Percentiles rank a stretch among this genome's conserved stretches.
Evolutionary conservation across 2,888 invertebrate species (phyloP).

Genomic region (Lithosia quadra): DNA sequence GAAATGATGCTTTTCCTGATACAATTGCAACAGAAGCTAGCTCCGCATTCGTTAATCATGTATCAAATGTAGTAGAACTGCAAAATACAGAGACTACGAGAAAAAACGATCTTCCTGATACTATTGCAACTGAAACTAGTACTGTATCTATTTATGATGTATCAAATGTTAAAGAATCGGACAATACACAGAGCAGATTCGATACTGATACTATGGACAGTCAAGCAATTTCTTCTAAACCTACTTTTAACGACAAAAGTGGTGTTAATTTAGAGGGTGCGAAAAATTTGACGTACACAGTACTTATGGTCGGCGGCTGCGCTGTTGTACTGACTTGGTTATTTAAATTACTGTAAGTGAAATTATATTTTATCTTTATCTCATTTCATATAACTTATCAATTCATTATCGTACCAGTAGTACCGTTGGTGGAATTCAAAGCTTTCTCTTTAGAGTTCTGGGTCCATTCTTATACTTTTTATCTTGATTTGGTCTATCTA

Average conservation of each 20-base stretch:
- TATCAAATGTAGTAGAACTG: neutral
- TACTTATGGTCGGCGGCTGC: neutral
- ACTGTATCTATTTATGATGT: neutral
- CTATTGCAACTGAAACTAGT: neutral
- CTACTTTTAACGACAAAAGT: slow-evolving; percentile 1
- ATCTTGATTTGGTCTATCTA: too few relatives aligned
- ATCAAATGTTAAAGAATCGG: neutral
- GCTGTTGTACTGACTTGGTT: neutral
- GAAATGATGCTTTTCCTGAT: neutral
- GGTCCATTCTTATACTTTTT: too few relatives aligned
- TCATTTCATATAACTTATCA: too few relatives aligned
- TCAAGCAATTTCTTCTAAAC: neutral
- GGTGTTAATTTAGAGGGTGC: neutral
- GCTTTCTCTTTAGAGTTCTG: neutral
- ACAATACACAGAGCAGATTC: neutral
- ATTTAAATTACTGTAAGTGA: slow-evolving; percentile 12
- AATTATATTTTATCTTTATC: neutral
- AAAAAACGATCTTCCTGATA: neutral
- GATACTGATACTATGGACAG: neutral
- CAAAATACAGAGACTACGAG: neutral
- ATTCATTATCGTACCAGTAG: too few relatives aligned
- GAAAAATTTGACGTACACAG: neutral
- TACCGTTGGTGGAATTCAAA: neutral
- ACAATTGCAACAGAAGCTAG: neutral
- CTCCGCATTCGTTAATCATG: neutral